These are phyloP conservation scores for Drosophila bifasciata DNA, from an alignment of 1,140 invertebrate genomes.

Conservation along the genomic window DNA sequence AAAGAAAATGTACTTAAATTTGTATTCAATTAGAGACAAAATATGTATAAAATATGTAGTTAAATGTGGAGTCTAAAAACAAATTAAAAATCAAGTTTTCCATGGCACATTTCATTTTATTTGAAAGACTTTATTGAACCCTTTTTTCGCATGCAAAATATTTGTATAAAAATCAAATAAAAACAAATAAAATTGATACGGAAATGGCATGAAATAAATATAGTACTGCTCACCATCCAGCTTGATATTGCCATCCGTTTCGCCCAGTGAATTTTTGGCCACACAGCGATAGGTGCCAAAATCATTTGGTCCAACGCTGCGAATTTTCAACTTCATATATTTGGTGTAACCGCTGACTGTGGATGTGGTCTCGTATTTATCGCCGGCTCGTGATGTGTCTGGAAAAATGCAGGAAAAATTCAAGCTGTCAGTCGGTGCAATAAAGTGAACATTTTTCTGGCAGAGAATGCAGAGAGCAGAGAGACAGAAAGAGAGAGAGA, in stretches of 20 bases:
- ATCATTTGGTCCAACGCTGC: conserved; percentile 90
- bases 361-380: conserved; percentile 93
- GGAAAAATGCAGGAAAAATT: conserved; percentile 37
- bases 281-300: conserved; percentile 96
- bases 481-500: too few species aligned
- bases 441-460: conserved; percentile 34
- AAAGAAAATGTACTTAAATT: background rate
- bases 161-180: conserved; percentile 9
- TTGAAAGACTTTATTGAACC: conserved; percentile 4
- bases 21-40: background rate
- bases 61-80: background rate
- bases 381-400: conserved; percentile 87
- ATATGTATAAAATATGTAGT: background rate
- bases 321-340: conserved; percentile 94
- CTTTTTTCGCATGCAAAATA: conserved; percentile 10
- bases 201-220: conserved; percentile 16
- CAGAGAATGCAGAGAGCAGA: background rate
- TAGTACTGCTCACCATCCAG: conserved; percentile 89
- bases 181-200: conserved; percentile 18
- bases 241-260: conserved; percentile 95
- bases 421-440: conserved; percentile 1
- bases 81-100: too few species aligned
- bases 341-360: conserved; percentile 93
- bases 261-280: conserved; percentile 96
- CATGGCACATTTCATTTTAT: too few species aligned